These are phyloP conservation scores for Pseudopleuronectes americanus DNA, from an alignment of 2,797 vertebrate species.

Conservation along the genomic window DNA sequence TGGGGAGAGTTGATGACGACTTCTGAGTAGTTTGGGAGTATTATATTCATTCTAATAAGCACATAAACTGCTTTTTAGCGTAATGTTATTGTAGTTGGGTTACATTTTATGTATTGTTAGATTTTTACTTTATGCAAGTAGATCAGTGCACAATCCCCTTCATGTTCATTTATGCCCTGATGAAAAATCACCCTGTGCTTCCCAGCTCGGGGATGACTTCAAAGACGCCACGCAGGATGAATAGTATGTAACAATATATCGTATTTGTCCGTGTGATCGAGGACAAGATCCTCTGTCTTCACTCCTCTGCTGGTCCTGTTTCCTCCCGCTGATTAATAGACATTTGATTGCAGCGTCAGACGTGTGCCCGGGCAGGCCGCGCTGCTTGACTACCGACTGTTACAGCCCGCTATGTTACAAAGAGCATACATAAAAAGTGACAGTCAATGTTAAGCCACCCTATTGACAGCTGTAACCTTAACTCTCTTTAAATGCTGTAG, in stretches of 20 bases:
- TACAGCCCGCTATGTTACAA: conserved; percentile 47
- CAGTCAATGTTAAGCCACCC: conserved; percentile 45
- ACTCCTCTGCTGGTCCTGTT: conserved; percentile 46
- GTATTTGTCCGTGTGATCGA: conserved; percentile 65
- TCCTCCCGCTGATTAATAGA: conserved; percentile 73
- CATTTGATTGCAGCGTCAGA: conserved; percentile 70
- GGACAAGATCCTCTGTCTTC: conserved; percentile 77
- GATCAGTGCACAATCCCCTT: conserved; percentile 48
- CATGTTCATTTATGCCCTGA: conserved; percentile 54
- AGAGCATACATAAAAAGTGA: conserved; percentile 55
- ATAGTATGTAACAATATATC: conserved; percentile 79
- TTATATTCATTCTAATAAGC: too few species aligned
- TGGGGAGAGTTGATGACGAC: too few species aligned
- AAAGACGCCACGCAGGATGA: conserved; percentile 67
- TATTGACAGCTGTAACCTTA: conserved; percentile 74
- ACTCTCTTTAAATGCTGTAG: conserved; percentile 65
- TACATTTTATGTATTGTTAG: too few species aligned
- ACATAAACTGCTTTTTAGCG: too few species aligned
- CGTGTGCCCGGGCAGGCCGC: conserved; percentile 10
- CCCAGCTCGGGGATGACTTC: conserved; percentile 59
- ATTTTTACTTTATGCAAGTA: conserved; percentile 14
- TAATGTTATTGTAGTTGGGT: too few species aligned
- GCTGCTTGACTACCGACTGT: conserved; percentile 19
- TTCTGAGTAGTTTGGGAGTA: not conserved
- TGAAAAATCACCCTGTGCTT: conserved; percentile 69